A percentile compares a stretch with the other conserved stretches of the same genome.
phyloP scores from a whole-genome alignment of 1,140 invertebrate genomes.

The Trichogramma pretiosum region DNA sequence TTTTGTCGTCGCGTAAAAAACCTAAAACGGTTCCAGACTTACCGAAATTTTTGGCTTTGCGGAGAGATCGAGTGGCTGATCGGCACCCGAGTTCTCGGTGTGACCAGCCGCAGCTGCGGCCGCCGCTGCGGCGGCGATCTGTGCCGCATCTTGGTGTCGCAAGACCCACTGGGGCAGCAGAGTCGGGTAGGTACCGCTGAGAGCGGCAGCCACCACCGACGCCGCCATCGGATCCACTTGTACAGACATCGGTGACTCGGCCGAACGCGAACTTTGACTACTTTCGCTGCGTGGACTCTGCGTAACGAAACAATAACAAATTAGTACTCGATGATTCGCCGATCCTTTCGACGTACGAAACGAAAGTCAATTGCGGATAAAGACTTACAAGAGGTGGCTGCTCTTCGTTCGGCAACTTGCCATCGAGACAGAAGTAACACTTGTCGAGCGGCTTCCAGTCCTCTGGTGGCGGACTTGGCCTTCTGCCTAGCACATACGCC shows the following conservation, averaged over 20 bases:
- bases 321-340: too few species aligned
- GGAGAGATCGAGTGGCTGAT: constrained; percentile 72
- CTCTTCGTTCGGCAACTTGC: constrained; percentile 57
- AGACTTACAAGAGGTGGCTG: constrained; percentile 52
- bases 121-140: constrained; percentile 41
- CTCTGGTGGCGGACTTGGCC: constrained; percentile 49
- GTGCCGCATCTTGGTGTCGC: constrained; percentile 41
- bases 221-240: constrained; percentile 52
- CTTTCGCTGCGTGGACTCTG: constrained; percentile 46
- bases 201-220: constrained; percentile 54
- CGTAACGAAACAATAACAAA: constrained; percentile 8
- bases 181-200: constrained; percentile 48
- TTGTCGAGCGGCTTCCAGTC: constrained; percentile 80
- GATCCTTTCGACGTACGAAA: not conserved
- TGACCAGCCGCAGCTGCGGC: constrained; percentile 40
- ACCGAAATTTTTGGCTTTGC: constrained; percentile 54
- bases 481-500: constrained; percentile 26
- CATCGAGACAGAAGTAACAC: constrained; percentile 81
- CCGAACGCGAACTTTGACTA: constrained; percentile 45
- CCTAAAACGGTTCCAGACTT: too few species aligned
- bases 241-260: constrained; percentile 46
- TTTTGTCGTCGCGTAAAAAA: not conserved
- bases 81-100: constrained; percentile 34
- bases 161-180: constrained; percentile 51
- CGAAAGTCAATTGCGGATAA: too few species aligned